Percentiles rank a stretch among this genome's conserved stretches.
These are phyloP conservation scores for Pantherophis alleghaniensis DNA, from an alignment of 2,797 vertebrate species.

Conservation along the genomic window DNA sequence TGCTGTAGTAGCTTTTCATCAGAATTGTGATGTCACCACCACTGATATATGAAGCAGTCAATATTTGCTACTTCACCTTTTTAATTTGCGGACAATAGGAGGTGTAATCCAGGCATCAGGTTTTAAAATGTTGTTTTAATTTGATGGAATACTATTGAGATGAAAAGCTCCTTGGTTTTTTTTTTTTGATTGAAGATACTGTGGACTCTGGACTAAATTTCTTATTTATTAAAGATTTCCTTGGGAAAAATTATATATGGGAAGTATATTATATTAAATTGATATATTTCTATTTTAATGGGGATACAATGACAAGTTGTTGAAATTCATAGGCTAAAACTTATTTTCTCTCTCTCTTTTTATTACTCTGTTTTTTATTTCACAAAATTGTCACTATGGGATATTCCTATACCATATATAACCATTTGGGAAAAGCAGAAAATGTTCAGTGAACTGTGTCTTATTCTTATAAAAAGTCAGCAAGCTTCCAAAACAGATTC, in stretches of 20 bases:
- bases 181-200: not conserved
- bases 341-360: not conserved
- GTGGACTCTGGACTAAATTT: not conserved
- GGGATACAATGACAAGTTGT: not conserved
- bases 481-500: slow-evolving; percentile 44
- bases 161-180: not conserved
- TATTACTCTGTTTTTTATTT: not conserved
- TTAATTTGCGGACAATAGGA: not conserved
- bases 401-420: fast-evolving
- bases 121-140: not conserved
- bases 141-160: not conserved
- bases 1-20: not conserved
- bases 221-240: not conserved
- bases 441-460: not conserved
- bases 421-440: not conserved
- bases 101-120: not conserved
- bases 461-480: not conserved
- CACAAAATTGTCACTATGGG: not conserved
- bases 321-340: not conserved
- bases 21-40: not conserved
- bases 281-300: not conserved
- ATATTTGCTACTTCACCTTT: not conserved
- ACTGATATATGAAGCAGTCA: not conserved
- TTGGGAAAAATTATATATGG: not conserved
- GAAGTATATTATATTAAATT: not conserved